phyloP scores from a whole-genome alignment of 1,140 invertebrate genomes.

The Maniola jurtina region DNA sequence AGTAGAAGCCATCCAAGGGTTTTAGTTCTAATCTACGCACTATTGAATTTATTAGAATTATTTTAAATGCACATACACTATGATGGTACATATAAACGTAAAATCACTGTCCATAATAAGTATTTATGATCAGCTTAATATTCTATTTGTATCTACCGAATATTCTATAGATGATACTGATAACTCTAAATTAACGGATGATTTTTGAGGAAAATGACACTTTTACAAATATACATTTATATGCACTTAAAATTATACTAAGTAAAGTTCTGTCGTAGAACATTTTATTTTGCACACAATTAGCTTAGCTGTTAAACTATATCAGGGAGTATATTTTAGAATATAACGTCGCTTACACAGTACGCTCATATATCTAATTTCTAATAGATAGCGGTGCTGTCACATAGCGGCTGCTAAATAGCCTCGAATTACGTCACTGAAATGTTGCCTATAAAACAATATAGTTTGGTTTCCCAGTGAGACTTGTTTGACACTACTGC shows the following conservation, averaged over 20 bases:
- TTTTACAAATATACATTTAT: slow-evolving; percentile 29
- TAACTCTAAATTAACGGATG: slow-evolving; percentile 10
- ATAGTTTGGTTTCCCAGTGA: no score
- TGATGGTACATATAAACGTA: slow-evolving; percentile 30
- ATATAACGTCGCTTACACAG: slow-evolving; percentile 7
- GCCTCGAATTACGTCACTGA: no score
- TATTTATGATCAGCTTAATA: slow-evolving; percentile 11
- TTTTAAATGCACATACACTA: slow-evolving; percentile 28
- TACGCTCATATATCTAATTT: no score
- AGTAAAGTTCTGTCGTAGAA: slow-evolving; percentile 19
- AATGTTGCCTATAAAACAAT: no score
- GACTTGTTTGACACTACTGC: no score
- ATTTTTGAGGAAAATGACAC: slow-evolving; percentile 22
- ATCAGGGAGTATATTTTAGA: slow-evolving; percentile 19
- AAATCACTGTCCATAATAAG: slow-evolving; percentile 38
- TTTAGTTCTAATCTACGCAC: slow-evolving; percentile 38
- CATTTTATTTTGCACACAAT: slow-evolving; percentile 34
- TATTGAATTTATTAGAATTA: slow-evolving; percentile 23
- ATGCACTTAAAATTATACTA: slow-evolving; percentile 25
- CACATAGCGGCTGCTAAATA: no score
- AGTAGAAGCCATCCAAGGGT: slow-evolving; percentile 51
- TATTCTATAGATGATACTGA: slow-evolving; percentile 9
- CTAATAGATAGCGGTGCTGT: no score
- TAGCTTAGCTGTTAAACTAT: slow-evolving; percentile 27
- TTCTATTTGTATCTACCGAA: slow-evolving; percentile 3